Conservation (phyloP, 2,113 vertebrate genomes). For the Trinectes maculatus region DNA sequence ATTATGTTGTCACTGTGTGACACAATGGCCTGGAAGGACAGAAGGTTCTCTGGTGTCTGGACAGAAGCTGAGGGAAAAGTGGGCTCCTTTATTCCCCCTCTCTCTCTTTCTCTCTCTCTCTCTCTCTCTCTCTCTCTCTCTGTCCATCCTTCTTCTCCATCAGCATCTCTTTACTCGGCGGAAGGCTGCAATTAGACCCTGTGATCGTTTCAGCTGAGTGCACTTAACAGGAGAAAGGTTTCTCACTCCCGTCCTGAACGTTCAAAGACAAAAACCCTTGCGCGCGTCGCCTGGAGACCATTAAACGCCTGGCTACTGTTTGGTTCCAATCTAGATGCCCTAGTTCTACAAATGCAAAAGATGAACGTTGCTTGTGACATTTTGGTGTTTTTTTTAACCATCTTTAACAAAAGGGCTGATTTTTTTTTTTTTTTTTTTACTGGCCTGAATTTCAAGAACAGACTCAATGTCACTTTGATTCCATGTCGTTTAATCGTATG, state of each 20-base stretch:
- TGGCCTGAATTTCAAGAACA: slow-evolving; percentile 27
- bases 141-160: slow-evolving; percentile 2
- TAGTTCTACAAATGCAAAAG: slow-evolving; percentile 29
- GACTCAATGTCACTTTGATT: slow-evolving; percentile 47
- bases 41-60: slow-evolving; percentile 43
- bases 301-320: too few relatives aligned
- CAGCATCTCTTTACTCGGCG: neutral
- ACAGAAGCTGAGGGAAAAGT: slow-evolving; percentile 20
- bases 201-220: too few relatives aligned
- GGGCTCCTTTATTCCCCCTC: neutral
- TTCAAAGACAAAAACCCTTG: too few relatives aligned
- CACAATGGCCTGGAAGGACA: slow-evolving; percentile 60
- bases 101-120: neutral
- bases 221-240: too few relatives aligned
- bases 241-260: too few relatives aligned
- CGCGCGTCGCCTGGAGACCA: too few relatives aligned
- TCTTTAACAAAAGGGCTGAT: too few relatives aligned
- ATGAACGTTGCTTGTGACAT: slow-evolving; percentile 39
- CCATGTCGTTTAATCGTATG: slow-evolving; percentile 47
- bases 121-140: neutral
- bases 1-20: slow-evolving; percentile 74
- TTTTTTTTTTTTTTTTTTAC: slow-evolving; percentile 47
- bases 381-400: too few relatives aligned
- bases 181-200: too few relatives aligned
- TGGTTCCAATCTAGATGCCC: too few relatives aligned